A percentile compares a stretch with the other conserved stretches of the same genome.
phyloP scores from a whole-genome alignment of 2,888 invertebrate species.

The Plemyria rubiginata region DNA sequence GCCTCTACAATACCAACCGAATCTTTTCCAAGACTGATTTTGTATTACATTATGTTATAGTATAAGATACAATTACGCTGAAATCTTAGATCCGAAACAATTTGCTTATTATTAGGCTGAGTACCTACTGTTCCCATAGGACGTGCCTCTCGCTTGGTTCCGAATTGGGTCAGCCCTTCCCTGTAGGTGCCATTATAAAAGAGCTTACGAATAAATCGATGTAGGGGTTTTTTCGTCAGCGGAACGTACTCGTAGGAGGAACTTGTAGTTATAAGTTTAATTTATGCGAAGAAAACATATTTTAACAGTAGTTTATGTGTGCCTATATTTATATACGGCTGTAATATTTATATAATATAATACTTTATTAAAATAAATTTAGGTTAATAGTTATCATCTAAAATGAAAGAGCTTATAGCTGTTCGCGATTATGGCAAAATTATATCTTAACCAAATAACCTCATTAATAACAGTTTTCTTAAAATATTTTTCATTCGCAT shows the following conservation, averaged over 20 bases:
- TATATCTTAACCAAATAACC: too few species aligned
- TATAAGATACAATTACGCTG: conserved; percentile 9
- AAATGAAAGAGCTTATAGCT: too few species aligned
- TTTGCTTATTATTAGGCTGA: conserved; percentile 60
- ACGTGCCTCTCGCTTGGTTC: conserved; percentile 69
- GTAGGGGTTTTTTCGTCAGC: conserved; percentile 47
- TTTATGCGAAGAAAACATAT: too few species aligned
- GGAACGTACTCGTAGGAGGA: conserved; percentile 25
- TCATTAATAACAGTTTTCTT: too few species aligned
- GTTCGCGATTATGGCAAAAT: too few species aligned
- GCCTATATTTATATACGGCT: too few species aligned
- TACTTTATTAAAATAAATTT: too few species aligned
- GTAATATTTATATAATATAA: too few species aligned
- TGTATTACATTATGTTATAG: background rate
- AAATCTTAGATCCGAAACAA: conserved; percentile 48
- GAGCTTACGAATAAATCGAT: conserved; percentile 60
- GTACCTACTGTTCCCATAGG: conserved; percentile 55
- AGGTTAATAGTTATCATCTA: background rate
- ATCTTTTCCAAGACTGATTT: background rate
- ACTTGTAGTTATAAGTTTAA: conserved; percentile 21
- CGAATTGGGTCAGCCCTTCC: conserved; percentile 69
- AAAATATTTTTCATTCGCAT: too few species aligned
- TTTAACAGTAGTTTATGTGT: too few species aligned
- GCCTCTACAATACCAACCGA: too few species aligned
- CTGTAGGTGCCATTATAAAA: conserved; percentile 58